Conservation (phyloP, 2,888 invertebrate species). For the Meteorus colon region DNA sequence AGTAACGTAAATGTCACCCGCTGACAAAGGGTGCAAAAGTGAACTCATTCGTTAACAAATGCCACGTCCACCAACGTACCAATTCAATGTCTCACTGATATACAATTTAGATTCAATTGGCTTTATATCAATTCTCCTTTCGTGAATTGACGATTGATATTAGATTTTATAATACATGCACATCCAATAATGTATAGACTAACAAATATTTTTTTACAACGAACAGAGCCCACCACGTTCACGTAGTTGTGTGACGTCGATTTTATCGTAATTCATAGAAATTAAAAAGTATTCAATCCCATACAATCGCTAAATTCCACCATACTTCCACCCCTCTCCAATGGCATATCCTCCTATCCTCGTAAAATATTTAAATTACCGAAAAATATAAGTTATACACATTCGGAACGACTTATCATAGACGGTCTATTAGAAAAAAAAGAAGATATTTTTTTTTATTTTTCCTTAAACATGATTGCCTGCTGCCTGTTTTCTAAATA, state of each 20-base stretch:
- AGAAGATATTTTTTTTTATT: background rate
- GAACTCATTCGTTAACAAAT: conserved; percentile 29
- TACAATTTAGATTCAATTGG: conserved; percentile 23
- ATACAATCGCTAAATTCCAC: conserved; percentile 26
- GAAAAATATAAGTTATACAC: conserved; percentile 53
- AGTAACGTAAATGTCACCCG: conserved; percentile 26
- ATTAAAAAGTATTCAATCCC: conserved; percentile 40
- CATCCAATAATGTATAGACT: background rate
- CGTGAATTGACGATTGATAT: conserved; percentile 1
- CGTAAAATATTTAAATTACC: conserved; percentile 25
- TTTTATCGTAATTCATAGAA: conserved; percentile 48
- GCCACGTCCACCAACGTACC: conserved; percentile 16
- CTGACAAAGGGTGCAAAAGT: background rate
- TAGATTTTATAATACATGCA: background rate
- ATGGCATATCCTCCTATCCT: conserved; percentile 30
- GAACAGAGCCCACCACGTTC: conserved; percentile 32
- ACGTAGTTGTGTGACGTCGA: conserved; percentile 44
- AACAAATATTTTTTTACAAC: background rate
- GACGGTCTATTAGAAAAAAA: conserved; percentile 58
- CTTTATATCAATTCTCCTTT: conserved; percentile 1
- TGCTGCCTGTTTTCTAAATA: conserved; percentile 66
- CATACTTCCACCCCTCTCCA: conserved; percentile 38
- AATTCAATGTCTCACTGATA: conserved; percentile 18
- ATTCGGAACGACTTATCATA: conserved; percentile 58
- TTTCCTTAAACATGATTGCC: conserved; percentile 63